phyloP scores from a whole-genome alignment of 2,113 vertebrate species.

The Mustelus asterias region DNA sequence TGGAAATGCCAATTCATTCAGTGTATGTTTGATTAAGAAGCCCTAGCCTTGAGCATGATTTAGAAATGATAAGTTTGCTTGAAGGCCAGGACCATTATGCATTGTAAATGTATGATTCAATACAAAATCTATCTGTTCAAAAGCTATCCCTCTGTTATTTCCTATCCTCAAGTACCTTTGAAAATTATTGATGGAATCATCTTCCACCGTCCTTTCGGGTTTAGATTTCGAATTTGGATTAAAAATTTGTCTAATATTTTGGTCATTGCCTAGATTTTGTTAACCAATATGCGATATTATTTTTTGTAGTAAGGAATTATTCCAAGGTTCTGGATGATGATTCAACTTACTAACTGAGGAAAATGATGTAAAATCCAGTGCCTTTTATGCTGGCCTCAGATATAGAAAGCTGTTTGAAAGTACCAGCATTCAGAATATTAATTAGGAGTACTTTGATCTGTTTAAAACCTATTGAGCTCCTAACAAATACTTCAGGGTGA shows the following conservation, averaged over 20 bases:
- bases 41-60: neutral
- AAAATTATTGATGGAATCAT: neutral
- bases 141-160: neutral
- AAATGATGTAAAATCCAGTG: neutral
- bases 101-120: neutral
- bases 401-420: neutral
- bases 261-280: neutral
- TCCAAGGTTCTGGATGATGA: neutral
- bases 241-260: neutral
- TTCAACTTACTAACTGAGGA: neutral
- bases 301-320: neutral
- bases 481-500: neutral
- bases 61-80: neutral
- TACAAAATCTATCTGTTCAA: neutral
- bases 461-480: neutral
- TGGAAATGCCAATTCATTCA: neutral
- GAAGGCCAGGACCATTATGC: neutral
- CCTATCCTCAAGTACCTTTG: neutral
- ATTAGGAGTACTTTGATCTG: neutral
- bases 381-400: neutral
- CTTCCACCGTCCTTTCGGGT: neutral
- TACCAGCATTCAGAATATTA: neutral
- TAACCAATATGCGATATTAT: neutral
- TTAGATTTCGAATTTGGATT: neutral
- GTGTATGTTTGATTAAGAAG: neutral